Percentiles rank a stretch among this genome's conserved stretches.
These are phyloP conservation scores for Clarias laeviceps DNA, from an alignment of 2,797 vertebrate genomes.

Conservation along the genomic window DNA sequence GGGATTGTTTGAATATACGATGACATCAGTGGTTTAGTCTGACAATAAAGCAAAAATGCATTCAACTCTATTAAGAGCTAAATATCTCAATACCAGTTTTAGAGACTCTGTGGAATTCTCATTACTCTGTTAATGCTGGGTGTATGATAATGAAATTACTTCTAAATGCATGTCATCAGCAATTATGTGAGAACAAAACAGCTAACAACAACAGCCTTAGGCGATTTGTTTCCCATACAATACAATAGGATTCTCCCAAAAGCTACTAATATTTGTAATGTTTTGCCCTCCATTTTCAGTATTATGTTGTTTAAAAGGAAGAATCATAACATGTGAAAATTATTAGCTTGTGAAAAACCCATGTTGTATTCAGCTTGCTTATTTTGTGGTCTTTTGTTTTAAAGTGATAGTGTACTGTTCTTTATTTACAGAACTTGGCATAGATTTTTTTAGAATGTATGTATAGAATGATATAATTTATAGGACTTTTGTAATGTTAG, in stretches of 20 bases:
- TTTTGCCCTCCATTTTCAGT: slow-evolving; percentile 24
- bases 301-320: slow-evolving; percentile 7
- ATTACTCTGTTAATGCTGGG: slow-evolving; percentile 43
- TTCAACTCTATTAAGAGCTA: slow-evolving; percentile 48
- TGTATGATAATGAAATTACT: slow-evolving; percentile 57
- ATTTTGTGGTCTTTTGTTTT: not conserved
- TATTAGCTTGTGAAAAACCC: not conserved
- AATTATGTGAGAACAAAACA: slow-evolving; percentile 43
- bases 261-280: slow-evolving; percentile 21
- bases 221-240: slow-evolving; percentile 35
- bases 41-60: slow-evolving; percentile 55
- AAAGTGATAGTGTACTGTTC: not conserved
- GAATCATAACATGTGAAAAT: not conserved
- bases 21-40: slow-evolving; percentile 70
- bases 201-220: slow-evolving; percentile 49
- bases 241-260: slow-evolving; percentile 30
- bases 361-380: not conserved
- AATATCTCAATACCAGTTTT: slow-evolving; percentile 61
- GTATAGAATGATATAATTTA: too few species aligned
- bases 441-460: too few species aligned
- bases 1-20: slow-evolving; percentile 62
- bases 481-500: too few species aligned
- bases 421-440: not conserved
- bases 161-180: slow-evolving; percentile 49
- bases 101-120: slow-evolving; percentile 47